Percentiles rank a stretch among this genome's conserved stretches.
These are phyloP conservation scores for Danio rerio DNA, from an alignment of 2,113 vertebrate species.

Conservation along the genomic window GRCz12tu NC_133180.1:60130501-60131000, in stretches of 20 bases:
- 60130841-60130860: neutral
- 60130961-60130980: conserved; percentile 44
- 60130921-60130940: conserved; percentile 68
- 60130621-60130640: conserved; percentile 9
- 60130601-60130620: neutral
- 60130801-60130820: neutral
- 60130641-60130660: neutral
- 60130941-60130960: conserved; percentile 39
- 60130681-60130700: conserved; percentile 42
- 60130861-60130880: conserved; percentile 48
- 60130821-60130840: neutral
- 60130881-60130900: conserved; percentile 31
- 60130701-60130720: neutral
- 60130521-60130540: neutral
- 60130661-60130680: neutral
- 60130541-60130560: neutral
- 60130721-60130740: neutral
- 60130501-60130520: neutral
- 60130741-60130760: conserved; percentile 6
- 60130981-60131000: neutral
- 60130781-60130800: too few relatives aligned
- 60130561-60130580: neutral
- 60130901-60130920: conserved; percentile 60
- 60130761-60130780: too few relatives aligned
- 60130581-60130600: conserved; percentile 1